Evolutionary conservation across 2,797 vertebrate species (phyloP).

Genomic region (Gadopsis bispinosus): DNA sequence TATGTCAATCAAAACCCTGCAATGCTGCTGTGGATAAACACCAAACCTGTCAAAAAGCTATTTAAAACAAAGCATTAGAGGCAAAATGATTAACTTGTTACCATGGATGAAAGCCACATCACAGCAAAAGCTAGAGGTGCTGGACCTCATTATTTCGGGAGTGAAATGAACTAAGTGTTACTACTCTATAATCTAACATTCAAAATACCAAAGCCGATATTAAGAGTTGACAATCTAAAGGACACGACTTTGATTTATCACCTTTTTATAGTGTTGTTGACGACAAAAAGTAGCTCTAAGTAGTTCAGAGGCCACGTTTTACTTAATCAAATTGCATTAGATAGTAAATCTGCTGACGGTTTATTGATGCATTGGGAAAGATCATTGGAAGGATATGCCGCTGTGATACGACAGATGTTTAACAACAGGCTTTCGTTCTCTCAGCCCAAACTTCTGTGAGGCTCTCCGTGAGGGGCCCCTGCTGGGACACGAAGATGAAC

Average conservation of each 20-base stretch:
- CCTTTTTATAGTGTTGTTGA: conserved; percentile 12
- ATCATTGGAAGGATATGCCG: conserved; percentile 22
- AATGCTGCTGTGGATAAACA: not conserved
- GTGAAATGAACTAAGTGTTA: not conserved
- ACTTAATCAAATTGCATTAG: conserved; percentile 32
- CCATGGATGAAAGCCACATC: not conserved
- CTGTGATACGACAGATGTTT: conserved; percentile 39
- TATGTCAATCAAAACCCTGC: not conserved
- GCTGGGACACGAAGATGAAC: conserved; percentile 23
- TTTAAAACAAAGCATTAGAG: conserved; percentile 1
- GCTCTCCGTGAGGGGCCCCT: conserved; percentile 18
- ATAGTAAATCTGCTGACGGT: conserved; percentile 31
- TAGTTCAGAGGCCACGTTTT: conserved; percentile 37
- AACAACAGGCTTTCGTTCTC: conserved; percentile 34
- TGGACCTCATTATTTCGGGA: not conserved
- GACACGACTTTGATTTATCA: conserved; percentile 18
- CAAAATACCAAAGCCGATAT: not conserved
- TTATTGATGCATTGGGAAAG: conserved; percentile 33
- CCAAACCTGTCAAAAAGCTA: not conserved
- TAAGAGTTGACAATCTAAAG: not conserved
- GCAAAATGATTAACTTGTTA: not conserved
- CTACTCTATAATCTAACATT: conserved; percentile 10
- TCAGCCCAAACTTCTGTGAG: conserved; percentile 32
- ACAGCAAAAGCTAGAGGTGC: not conserved
- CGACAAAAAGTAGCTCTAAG: conserved; percentile 28